phyloP scores from a whole-genome alignment of 2,113 vertebrate species.

The Corythornis madagascariensis region DNA sequence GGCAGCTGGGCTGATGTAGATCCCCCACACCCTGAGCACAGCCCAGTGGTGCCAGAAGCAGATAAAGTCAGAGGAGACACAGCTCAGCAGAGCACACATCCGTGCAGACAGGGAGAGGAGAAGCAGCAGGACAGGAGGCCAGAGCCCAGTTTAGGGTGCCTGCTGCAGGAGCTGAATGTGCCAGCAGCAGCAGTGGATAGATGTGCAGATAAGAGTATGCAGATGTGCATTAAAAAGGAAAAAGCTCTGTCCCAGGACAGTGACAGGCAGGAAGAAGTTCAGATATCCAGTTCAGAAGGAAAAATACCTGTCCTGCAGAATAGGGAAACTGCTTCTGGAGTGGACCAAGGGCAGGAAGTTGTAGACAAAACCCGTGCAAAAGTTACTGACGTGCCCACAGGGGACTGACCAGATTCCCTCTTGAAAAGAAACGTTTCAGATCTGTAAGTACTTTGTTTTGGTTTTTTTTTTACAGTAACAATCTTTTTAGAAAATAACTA shows the following conservation, averaged over 20 bases:
- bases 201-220: background rate
- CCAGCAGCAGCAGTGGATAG: background rate
- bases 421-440: slow-evolving; percentile 68
- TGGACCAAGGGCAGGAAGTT: slow-evolving; percentile 46
- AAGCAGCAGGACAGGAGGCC: background rate
- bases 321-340: background rate
- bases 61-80: background rate
- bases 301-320: background rate
- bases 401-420: slow-evolving; percentile 55
- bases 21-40: background rate
- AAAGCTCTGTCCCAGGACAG: background rate
- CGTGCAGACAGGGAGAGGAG: background rate
- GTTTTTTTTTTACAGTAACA: background rate
- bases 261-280: background rate
- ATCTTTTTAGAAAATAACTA: background rate
- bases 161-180: background rate
- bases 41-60: background rate
- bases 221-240: background rate
- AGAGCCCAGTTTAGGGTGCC: background rate
- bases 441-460: slow-evolving; percentile 83
- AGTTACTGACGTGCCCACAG: slow-evolving; percentile 73
- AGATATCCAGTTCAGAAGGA: background rate
- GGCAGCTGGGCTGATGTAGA: background rate
- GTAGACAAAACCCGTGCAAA: slow-evolving; percentile 81
- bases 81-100: background rate